Conservation (phyloP, 2,113 vertebrate species). For the Ciconia maguari region DNA sequence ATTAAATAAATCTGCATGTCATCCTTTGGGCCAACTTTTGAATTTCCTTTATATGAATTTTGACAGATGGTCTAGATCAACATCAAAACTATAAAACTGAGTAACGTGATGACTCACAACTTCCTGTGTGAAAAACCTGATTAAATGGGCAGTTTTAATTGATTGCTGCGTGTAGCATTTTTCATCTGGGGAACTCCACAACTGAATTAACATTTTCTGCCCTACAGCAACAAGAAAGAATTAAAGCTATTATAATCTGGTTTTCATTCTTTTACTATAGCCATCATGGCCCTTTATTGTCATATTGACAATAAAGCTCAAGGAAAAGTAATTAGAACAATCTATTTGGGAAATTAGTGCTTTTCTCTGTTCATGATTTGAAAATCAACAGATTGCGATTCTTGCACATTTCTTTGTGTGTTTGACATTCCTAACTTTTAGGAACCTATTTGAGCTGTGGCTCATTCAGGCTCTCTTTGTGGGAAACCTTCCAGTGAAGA, state of each 20-base stretch:
- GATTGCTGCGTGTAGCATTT: rapidly evolving
- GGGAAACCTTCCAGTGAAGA: background rate
- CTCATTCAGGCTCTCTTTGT: background rate
- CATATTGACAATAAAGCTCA: background rate
- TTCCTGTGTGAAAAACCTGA: background rate
- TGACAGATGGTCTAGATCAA: background rate
- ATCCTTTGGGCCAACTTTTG: background rate
- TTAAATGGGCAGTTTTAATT: background rate
- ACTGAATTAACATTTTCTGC: background rate
- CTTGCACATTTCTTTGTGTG: background rate
- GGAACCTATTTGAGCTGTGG: background rate
- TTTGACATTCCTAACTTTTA: background rate
- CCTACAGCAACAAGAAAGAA: background rate
- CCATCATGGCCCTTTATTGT: background rate
- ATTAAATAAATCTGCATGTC: background rate
- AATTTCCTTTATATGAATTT: background rate
- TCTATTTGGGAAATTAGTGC: background rate
- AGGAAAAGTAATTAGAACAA: background rate
- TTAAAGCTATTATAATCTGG: background rate
- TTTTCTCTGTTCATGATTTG: background rate
- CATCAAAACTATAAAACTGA: background rate
- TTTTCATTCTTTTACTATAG: background rate
- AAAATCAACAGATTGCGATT: background rate
- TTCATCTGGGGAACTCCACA: background rate
- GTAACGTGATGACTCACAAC: background rate